Evolutionary conservation across 2,113 vertebrate genomes (phyloP).

Genomic region (Benitochromis conjunctus): DNA sequence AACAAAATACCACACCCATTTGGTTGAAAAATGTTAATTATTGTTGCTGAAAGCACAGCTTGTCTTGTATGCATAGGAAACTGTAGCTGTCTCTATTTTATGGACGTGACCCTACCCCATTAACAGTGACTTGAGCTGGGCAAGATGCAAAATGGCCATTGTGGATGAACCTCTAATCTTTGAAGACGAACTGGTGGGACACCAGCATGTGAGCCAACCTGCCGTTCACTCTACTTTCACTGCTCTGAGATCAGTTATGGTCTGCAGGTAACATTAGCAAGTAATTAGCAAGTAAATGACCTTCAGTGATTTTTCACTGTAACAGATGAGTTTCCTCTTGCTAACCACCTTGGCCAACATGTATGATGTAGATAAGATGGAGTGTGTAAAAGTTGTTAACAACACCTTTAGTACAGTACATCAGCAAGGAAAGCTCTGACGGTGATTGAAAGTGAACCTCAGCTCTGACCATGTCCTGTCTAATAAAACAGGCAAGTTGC

Average conservation of each 20-base stretch:
- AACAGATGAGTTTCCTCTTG: accelerated
- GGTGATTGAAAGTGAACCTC: not conserved
- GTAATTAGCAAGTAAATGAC: not conserved
- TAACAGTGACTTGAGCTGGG: not conserved
- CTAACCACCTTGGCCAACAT: not conserved
- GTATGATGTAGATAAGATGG: not conserved
- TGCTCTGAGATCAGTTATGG: not conserved
- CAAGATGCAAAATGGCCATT: not conserved
- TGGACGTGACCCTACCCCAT: accelerated
- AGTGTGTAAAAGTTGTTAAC: not conserved
- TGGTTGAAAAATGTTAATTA: not conserved
- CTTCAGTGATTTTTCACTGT: not conserved
- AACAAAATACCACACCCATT: not conserved
- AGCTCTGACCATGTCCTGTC: not conserved
- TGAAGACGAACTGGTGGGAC: not conserved
- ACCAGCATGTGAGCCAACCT: not conserved
- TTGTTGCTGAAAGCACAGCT: not conserved
- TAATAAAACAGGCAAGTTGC: not conserved
- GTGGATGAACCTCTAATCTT: not conserved
- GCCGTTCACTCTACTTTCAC: not conserved
- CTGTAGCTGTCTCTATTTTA: not conserved
- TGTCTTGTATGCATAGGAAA: not conserved
- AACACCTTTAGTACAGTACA: not conserved
- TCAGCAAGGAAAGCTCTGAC: not conserved
- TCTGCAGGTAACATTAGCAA: not conserved